Percentiles rank a stretch among this genome's conserved stretches.
phyloP scores from a whole-genome alignment of 2,888 invertebrate species.

The Leptinotarsa rubiginosa region DNA sequence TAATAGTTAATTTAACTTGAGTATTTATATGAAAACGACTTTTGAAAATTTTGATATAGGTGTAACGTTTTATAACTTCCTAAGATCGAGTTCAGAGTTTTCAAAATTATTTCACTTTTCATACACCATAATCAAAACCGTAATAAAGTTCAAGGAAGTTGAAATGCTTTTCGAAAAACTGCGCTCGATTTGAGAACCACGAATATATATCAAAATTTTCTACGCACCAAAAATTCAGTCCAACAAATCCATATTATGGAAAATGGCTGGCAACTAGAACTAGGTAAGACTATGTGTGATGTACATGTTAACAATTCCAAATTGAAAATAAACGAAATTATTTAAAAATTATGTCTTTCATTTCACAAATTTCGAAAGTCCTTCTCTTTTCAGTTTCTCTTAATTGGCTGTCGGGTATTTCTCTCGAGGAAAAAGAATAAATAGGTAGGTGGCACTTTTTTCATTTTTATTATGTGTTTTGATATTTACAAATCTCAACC shows the following conservation, averaged over 20 bases:
- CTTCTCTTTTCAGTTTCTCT: slow-evolving; percentile 34
- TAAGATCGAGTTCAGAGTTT: slow-evolving; percentile 1
- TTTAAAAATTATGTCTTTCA: slow-evolving; percentile 59
- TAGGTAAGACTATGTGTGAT: slow-evolving; percentile 67
- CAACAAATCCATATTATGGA: slow-evolving; percentile 43
- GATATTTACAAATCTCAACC: slow-evolving; percentile 44
- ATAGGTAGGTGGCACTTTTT: slow-evolving; percentile 65
- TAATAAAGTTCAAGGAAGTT: background rate
- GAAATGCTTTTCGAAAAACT: background rate
- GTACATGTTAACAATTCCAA: slow-evolving; percentile 68
- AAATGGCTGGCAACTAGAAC: slow-evolving; percentile 50
- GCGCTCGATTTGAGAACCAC: slow-evolving; percentile 34
- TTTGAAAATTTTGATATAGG: slow-evolving; percentile 65
- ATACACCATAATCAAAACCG: background rate
- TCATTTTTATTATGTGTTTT: slow-evolving; percentile 33
- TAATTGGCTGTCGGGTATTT: slow-evolving; percentile 34
- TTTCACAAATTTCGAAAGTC: slow-evolving; percentile 46
- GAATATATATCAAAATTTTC: slow-evolving; percentile 65
- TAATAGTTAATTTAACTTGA: slow-evolving; percentile 61
- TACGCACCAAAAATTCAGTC: slow-evolving; percentile 59
- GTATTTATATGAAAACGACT: slow-evolving; percentile 54
- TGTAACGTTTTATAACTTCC: slow-evolving; percentile 32
- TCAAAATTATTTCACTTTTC: background rate
- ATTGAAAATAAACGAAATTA: slow-evolving; percentile 67
- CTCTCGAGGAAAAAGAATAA: slow-evolving; percentile 43